phyloP scores from a whole-genome alignment of 1,140 invertebrate genomes.

The Zelostemma sp. region DNA sequence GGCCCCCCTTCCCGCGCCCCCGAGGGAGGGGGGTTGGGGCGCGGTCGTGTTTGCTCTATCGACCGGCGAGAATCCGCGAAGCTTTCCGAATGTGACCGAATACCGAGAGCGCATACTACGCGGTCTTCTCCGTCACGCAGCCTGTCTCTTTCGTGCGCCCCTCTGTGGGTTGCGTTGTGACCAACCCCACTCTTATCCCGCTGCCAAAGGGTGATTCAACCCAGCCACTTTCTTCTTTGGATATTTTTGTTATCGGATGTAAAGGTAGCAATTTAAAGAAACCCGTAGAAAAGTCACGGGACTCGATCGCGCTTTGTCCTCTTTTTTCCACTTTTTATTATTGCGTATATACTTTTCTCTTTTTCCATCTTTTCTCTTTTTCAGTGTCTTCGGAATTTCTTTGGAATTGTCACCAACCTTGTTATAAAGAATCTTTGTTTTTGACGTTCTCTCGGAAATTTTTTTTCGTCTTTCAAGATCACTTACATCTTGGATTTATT shows the following conservation, averaged over 20 bases:
- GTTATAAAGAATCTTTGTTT: no score
- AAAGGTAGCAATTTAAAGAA: background rate
- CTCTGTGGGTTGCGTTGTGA: conserved; percentile 41
- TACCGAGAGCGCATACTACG: conserved; percentile 49
- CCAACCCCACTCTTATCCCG: conserved; percentile 15
- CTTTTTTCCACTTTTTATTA: no score
- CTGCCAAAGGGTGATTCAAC: background rate
- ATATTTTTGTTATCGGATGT: background rate
- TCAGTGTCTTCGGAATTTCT: background rate
- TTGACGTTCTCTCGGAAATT: background rate
- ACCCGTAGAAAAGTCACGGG: background rate
- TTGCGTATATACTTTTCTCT: background rate
- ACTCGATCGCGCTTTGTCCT: no score
- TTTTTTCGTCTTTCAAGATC: background rate
- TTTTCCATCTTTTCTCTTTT: background rate
- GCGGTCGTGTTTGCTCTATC: conserved; percentile 72
- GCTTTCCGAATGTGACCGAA: conserved; percentile 61
- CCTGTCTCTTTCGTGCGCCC: conserved; percentile 44
- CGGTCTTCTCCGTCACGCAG: no score
- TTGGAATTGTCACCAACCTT: no score
- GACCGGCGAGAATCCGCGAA: conserved; percentile 68
- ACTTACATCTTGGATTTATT: no score
- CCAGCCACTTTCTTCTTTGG: background rate
- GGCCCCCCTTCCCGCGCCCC: no score
- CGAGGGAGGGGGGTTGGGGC: conserved; percentile 69